phyloP scores from a whole-genome alignment of 92 coral and sea anemone genomes.

The Zoanthus sansibaricus region DNA sequence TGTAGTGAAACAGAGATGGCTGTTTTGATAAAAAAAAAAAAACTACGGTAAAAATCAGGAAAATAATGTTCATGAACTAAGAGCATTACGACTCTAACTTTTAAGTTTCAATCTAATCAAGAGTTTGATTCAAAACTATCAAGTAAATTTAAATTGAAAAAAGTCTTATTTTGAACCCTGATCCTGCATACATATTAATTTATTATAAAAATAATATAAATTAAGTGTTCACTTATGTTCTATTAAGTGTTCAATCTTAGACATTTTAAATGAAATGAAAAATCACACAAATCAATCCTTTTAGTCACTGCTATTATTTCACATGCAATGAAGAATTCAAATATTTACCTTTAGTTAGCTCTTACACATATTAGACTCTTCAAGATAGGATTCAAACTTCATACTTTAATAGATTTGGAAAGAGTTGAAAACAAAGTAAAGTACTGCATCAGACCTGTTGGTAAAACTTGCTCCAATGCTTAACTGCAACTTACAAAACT shows the following conservation, averaged over 20 bases:
- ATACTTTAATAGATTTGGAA: neutral
- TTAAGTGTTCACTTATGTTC: neutral
- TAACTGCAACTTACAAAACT: neutral
- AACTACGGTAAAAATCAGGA: too few relatives aligned
- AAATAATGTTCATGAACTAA: too few relatives aligned
- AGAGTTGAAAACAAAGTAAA: neutral
- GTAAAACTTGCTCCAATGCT: neutral
- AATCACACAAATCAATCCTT: neutral
- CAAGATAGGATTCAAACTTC: neutral
- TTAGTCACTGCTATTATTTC: too few relatives aligned
- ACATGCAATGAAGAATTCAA: too few relatives aligned
- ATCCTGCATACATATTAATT: neutral
- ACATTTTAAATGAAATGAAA: neutral
- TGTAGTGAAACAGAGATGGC: too few relatives aligned
- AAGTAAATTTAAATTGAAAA: neutral
- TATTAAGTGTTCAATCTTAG: neutral
- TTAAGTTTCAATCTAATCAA: neutral
- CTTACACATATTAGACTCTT: neutral
- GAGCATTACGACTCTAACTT: neutral
- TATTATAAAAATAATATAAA: neutral
- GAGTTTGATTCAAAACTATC: neutral
- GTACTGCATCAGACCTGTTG: neutral
- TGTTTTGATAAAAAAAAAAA: too few relatives aligned
- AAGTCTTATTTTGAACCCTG: neutral
- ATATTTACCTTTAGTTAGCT: neutral